Base-by-base conservation (phyloP, 2,797 vertebrate genomes). In the Urosaurus nigricauda region DNA sequence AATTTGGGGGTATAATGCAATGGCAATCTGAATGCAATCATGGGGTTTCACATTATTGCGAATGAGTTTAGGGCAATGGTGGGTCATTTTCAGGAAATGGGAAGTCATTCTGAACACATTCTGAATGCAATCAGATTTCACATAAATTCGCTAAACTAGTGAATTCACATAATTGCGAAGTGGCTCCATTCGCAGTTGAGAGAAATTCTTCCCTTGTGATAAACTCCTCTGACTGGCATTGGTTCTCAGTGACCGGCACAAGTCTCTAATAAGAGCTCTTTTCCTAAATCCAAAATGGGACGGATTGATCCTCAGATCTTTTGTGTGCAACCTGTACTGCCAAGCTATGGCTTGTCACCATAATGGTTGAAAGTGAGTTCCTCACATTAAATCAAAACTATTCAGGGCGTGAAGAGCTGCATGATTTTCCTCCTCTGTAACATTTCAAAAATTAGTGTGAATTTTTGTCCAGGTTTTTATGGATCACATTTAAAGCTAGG, bases 401-500 rank as follows among this genome's bases (percentile, higher is more conserved):
- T 51, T 32, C 47, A 51, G 21, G 32, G 29, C 56, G 47, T 26
- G 68, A 53, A 71, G 71, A 17, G 32, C 26, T 47, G 21, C 83
- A 84, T 58, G 71, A 16, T 19, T 73, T 29, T 5, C 24, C 68
- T n/a, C 24, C n/a, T 21, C 37, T 53, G 53, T 37, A 21, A 70
- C 29, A 29, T 51, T 63, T 47, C 51, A 70, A 51, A 43, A 47
- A n/a, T 68, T 17, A 78, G 2, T 17, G 58, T n/a, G 7, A 19
- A 9, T 3, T 26, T 29, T 21, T 40, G 24, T 37, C 14, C 47
- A 40, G 21, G 6, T 17, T 87, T 65, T 47, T 60, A 51, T 65
- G 60, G 47, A 24, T 58, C 14, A 56, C 35, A 71, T 56, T 53
- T 79, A 82, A 88, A 90, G 93, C 80, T 84, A n/a, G 43, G 56